Evolutionary conservation across 2,888 invertebrate genomes (phyloP), one percentile per base, ranked within the genome.

Genomic region (Sphaerophoria rueppellii): DNA sequence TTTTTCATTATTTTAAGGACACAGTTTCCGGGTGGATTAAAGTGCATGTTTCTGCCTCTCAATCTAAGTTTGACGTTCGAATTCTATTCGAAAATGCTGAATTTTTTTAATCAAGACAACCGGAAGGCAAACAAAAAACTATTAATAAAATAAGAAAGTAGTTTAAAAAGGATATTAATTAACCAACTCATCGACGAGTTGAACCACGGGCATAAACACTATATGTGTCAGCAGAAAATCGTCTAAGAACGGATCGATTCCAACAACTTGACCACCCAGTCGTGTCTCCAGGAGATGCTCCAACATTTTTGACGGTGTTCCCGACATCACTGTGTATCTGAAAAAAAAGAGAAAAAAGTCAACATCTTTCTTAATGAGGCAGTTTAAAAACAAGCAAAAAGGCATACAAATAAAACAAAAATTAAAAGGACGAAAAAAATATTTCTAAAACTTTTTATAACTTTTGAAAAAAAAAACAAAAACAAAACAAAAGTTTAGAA

Each of bases 321-420:
- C 97, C 83, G 96, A 96, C 95, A 97, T 96, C 88, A 97, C 96
- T 88, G 96, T 96, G 91, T 97, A 97, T 91, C 95, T 95, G 89
- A 4, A 87, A 74, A 65, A 70, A 9, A 78, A 40, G n/a, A 37
- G 32, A 35, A n/a, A 60, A 40, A 69, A 46, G 5, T 6, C 46
- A n/a, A 40, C n/a, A 14, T 24, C 57, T 9, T 35, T 54, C 46
- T 24, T 12, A 63, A 67, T 24, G 7, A 46, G 7, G 3, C 34
- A 43, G n/a, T 34, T 7, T 35, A 37, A 24, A 7, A 11, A 69
- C 16, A 57, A 37, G 37, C 35, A 58, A 16, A 35, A 32, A 35
- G 43, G 37, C 16, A 46, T 50, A 24, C 67, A 7, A 61, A 43
- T 4, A 74, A 16, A 74, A 58, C 35, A 14, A 16, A 54, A 2